Evolutionary conservation across 2,888 invertebrate species (phyloP).

Genomic region (Ferdinandea cuprea): DNA sequence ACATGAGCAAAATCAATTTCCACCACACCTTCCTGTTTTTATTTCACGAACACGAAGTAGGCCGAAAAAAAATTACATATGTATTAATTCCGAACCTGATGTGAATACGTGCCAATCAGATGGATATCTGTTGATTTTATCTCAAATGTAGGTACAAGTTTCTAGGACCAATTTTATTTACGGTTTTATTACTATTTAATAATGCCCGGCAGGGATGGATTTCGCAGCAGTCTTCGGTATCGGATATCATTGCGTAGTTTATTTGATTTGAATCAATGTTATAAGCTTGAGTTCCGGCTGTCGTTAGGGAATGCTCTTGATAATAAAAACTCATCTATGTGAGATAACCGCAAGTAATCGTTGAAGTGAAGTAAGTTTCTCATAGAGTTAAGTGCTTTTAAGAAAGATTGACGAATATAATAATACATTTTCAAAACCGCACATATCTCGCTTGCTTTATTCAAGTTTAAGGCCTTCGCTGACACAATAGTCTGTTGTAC

Average conservation of each 20-base stretch:
- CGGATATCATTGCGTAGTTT: constrained; percentile 16
- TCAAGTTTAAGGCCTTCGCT: no score
- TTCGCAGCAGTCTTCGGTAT: constrained; percentile 5
- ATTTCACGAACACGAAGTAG: background rate
- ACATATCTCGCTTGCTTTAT: no score
- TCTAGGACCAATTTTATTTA: constrained; percentile 59
- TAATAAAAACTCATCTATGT: no score
- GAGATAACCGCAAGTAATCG: no score
- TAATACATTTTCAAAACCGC: no score
- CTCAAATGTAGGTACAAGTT: constrained; percentile 52
- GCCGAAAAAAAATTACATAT: constrained; percentile 1
- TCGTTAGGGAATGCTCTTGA: no score
- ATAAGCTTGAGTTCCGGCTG: no score
- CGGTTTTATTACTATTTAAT: constrained; percentile 69
- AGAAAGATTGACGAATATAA: no score
- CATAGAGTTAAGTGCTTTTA: no score
- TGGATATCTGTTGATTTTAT: constrained; percentile 70
- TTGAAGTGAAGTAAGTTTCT: no score
- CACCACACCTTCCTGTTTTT: constrained; percentile 17
- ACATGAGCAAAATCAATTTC: constrained; percentile 63
- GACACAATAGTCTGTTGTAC: no score
- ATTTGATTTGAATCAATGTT: background rate
- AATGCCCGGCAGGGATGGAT: constrained; percentile 1
- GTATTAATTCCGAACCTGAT: constrained; percentile 46
- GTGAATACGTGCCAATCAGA: constrained; percentile 57